Percentiles rank a stretch among this genome's conserved stretches.
Conservation (phyloP, 2,888 invertebrate genomes). For the Yponomeuta sedellus region DNA sequence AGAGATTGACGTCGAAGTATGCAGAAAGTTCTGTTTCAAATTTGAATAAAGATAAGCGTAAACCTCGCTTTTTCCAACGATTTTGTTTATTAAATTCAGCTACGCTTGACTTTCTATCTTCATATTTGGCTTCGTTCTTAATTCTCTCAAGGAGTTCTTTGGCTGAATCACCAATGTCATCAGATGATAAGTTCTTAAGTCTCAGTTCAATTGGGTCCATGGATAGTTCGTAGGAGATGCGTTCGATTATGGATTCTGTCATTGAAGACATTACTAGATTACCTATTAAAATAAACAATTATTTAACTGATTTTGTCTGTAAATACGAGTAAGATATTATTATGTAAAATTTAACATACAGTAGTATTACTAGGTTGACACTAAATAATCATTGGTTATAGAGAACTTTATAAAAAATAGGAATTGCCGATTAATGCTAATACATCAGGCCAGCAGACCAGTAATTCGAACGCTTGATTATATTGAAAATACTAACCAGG, state of each 20-base stretch:
- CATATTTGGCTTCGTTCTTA: constrained; percentile 72
- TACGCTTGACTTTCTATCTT: constrained; percentile 58
- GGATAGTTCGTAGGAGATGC: constrained; percentile 68
- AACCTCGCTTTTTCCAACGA: constrained; percentile 83
- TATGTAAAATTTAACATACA: no score
- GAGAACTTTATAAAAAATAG: no score
- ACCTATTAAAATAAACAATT: constrained; percentile 35
- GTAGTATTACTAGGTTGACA: no score
- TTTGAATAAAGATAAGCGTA: constrained; percentile 77
- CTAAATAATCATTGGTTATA: no score
- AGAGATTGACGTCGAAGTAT: constrained; percentile 66
- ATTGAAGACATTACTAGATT: constrained; percentile 72
- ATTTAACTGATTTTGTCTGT: no score
- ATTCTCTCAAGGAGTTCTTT: constrained; percentile 57
- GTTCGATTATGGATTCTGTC: constrained; percentile 79
- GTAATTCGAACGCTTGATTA: no score
- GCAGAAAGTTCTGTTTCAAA: constrained; percentile 69
- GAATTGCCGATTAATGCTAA: no score
- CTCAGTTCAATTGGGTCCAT: constrained; percentile 76
- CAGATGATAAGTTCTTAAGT: constrained; percentile 60
- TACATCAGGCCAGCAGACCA: no score
- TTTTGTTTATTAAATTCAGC: constrained; percentile 77
- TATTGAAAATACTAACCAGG: background rate
- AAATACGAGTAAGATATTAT: no score
- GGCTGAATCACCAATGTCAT: constrained; percentile 39